These are phyloP conservation scores for Tupaia chinensis DNA, from an alignment of 2,113 vertebrate species.

Conservation along the genomic window DNA sequence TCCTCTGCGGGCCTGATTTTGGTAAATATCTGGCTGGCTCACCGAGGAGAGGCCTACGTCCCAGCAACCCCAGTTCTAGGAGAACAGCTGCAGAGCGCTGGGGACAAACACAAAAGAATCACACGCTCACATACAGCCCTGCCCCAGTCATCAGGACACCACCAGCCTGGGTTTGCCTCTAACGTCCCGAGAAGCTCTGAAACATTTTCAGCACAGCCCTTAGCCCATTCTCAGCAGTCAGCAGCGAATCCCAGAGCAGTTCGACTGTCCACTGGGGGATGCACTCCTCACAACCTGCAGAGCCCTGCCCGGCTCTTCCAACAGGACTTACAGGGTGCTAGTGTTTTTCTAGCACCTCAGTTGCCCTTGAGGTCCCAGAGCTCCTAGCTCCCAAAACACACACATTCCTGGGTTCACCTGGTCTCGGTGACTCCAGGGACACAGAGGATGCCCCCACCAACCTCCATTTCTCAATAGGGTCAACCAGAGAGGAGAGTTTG, in stretches of 20 bases:
- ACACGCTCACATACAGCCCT: not conserved
- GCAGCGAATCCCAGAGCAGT: not conserved
- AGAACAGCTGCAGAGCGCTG: not conserved
- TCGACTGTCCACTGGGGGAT: not conserved
- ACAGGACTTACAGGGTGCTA: not conserved
- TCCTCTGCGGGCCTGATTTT: slow-evolving; percentile 2
- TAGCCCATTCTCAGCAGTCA: not conserved
- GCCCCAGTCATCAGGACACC: not conserved
- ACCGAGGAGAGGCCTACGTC: not conserved
- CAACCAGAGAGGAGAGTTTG: not conserved
- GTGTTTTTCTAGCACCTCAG: not conserved
- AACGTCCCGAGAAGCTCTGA: not conserved
- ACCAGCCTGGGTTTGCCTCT: not conserved
- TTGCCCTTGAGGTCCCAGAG: not conserved
- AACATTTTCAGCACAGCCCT: not conserved
- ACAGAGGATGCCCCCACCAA: not conserved
- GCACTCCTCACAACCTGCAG: not conserved
- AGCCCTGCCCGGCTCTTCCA: not conserved
- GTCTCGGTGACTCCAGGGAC: not conserved
- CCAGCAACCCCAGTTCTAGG: not conserved
- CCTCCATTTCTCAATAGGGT: not conserved
- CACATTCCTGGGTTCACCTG: not conserved
- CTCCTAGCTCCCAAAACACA: not conserved
- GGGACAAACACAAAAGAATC: not conserved
- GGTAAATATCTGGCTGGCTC: slow-evolving; percentile 57